Evolutionary conservation across 1,140 invertebrate genomes (phyloP).

Genomic region (Lasioglossum baleicum): DNA sequence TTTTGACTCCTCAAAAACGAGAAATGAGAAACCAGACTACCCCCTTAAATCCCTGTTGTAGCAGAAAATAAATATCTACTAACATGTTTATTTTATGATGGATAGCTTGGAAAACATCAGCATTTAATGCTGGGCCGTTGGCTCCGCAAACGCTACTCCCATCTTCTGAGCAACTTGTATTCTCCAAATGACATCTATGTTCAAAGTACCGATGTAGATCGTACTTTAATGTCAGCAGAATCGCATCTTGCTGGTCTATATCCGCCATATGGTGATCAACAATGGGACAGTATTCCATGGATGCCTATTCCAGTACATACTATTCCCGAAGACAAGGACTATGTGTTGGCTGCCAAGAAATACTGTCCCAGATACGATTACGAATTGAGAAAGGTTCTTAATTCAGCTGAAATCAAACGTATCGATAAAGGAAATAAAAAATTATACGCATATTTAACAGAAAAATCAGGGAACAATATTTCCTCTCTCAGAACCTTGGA

Average conservation of each 20-base stretch:
- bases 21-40: too few species aligned
- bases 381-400: slow-evolving; percentile 80
- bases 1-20: too few species aligned
- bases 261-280: slow-evolving; percentile 81
- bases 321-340: slow-evolving; percentile 83
- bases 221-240: slow-evolving; percentile 94
- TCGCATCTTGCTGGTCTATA: slow-evolving; percentile 91
- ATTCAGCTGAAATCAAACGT: slow-evolving; percentile 82
- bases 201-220: slow-evolving; percentile 90
- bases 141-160: slow-evolving; percentile 86
- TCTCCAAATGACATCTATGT: slow-evolving; percentile 84
- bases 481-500: slow-evolving; percentile 79
- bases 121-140: slow-evolving; percentile 90
- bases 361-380: slow-evolving; percentile 84
- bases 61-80: neutral
- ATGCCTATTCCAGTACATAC: slow-evolving; percentile 95
- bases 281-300: slow-evolving; percentile 90
- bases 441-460: slow-evolving; percentile 84
- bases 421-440: slow-evolving; percentile 82
- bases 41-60: neutral
- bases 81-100: slow-evolving; percentile 29
- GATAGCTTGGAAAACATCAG: slow-evolving; percentile 87
- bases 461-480: slow-evolving; percentile 82
- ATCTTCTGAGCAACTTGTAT: slow-evolving; percentile 81
- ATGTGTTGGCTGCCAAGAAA: slow-evolving; percentile 83